A percentile compares a stretch with the other conserved stretches of the same genome.
phyloP scores from a whole-genome alignment of 2,888 invertebrate species.

The Spodoptera exigua region DNA sequence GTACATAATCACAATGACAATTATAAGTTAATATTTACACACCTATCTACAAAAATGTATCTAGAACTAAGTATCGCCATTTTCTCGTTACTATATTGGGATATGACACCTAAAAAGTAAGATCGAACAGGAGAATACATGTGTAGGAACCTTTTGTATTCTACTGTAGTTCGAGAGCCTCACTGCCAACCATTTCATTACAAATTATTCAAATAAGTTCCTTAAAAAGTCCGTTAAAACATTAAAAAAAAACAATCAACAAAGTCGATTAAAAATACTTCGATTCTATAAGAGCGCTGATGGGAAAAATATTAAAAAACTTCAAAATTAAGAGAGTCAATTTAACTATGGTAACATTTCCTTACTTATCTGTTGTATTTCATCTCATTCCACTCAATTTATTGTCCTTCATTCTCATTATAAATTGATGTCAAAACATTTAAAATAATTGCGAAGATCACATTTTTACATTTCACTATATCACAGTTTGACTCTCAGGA shows the following conservation, averaged over 20 bases:
- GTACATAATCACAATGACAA: conserved; percentile 48
- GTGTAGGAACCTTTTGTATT: conserved; percentile 22
- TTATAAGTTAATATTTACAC: conserved; percentile 48
- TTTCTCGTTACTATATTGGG: conserved; percentile 54
- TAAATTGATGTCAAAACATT: conserved; percentile 62
- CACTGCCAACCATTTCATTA: conserved; percentile 6
- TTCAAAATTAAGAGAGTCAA: conserved; percentile 48
- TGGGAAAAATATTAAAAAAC: conserved; percentile 14
- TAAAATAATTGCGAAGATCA: conserved; percentile 74
- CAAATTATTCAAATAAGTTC: conserved; percentile 6
- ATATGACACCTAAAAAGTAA: conserved; percentile 54
- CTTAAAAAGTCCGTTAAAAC: too few species aligned
- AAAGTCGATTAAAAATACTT: conserved; percentile 2
- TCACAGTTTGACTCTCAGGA: conserved; percentile 56
- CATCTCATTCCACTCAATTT: conserved; percentile 42
- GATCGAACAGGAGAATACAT: conserved; percentile 15
- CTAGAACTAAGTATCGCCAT: conserved; percentile 55
- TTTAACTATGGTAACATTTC: conserved; percentile 31
- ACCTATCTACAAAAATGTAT: conserved; percentile 51
- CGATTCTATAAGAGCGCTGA: conserved; percentile 11
- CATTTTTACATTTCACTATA: conserved; percentile 71
- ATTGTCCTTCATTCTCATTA: conserved; percentile 65
- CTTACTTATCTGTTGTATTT: conserved; percentile 11
- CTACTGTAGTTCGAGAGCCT: conserved; percentile 6
- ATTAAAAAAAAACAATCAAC: conserved; percentile 3